Conservation (phyloP, 2,888 invertebrate genomes). For the Athalia circularis region DNA sequence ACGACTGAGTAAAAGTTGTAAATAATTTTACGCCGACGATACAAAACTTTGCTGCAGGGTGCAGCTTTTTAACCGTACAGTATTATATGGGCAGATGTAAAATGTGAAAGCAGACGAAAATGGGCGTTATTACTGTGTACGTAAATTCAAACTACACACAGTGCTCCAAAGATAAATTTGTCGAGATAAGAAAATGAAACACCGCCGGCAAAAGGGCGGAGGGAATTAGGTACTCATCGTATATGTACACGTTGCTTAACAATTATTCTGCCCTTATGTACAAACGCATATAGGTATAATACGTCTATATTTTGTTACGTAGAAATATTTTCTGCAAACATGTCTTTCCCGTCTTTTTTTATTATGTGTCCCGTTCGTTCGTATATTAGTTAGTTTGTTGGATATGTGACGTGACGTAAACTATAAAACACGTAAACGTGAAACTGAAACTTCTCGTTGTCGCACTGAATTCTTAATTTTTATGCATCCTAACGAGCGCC, state of each 20-base stretch:
- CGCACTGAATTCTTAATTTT: conserved; percentile 61
- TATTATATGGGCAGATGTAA: too few relatives aligned
- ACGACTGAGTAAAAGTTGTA: too few relatives aligned
- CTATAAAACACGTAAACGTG: background rate
- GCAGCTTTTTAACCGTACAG: too few relatives aligned
- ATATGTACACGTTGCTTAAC: background rate
- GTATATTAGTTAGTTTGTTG: background rate
- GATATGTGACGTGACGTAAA: background rate
- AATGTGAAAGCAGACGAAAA: too few relatives aligned
- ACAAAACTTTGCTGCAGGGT: too few relatives aligned
- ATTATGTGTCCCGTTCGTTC: background rate
- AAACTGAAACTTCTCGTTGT: too few relatives aligned
- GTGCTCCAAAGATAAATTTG: too few relatives aligned
- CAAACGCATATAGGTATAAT: conserved; percentile 61
- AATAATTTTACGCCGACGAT: too few relatives aligned
- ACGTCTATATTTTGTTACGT: conserved; percentile 62
- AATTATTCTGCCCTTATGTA: conserved; percentile 62
- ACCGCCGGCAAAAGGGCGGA: too few relatives aligned
- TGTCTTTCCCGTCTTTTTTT: background rate
- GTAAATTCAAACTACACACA: too few relatives aligned
- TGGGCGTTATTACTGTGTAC: too few relatives aligned
- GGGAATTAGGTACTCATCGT: background rate
- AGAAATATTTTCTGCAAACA: conserved; percentile 48
- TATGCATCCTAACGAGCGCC: conserved; percentile 49
- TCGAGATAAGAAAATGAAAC: too few relatives aligned